Evolutionary conservation across 2,797 vertebrate species (phyloP).

Genomic region (Acanthurus tractus): DNA sequence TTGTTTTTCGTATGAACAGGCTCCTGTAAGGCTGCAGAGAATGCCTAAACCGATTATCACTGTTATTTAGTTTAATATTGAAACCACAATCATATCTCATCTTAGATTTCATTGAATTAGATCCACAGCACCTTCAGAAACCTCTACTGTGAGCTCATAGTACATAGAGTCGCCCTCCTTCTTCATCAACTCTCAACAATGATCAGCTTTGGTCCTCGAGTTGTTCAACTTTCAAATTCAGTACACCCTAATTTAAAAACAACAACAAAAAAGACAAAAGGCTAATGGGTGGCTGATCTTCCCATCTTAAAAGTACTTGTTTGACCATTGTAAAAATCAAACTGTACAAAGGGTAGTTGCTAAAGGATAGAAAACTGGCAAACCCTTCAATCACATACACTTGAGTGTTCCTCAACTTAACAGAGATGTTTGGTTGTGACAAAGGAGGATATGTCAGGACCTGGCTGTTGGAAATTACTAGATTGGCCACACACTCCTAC

Average conservation of each 20-base stretch:
- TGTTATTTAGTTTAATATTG: slow-evolving; percentile 7
- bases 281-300: neutral
- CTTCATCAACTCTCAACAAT: neutral
- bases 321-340: neutral
- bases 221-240: slow-evolving; percentile 4
- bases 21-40: neutral
- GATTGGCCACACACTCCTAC: slow-evolving; percentile 70
- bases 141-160: neutral
- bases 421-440: slow-evolving; percentile 45
- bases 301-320: neutral
- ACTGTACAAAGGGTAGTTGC: neutral
- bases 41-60: neutral
- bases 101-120: slow-evolving; percentile 19
- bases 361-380: neutral
- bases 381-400: neutral
- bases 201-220: slow-evolving; percentile 12
- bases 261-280: slow-evolving; percentile 9
- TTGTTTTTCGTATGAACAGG: neutral
- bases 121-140: neutral
- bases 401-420: neutral
- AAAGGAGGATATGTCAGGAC: slow-evolving; percentile 58
- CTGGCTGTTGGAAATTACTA: slow-evolving; percentile 65
- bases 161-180: neutral
- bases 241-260: neutral
- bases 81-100: slow-evolving; percentile 2